These are phyloP conservation scores for Pandemis corylana DNA, from an alignment of 2,888 invertebrate genomes.

Conservation along the genomic window DNA sequence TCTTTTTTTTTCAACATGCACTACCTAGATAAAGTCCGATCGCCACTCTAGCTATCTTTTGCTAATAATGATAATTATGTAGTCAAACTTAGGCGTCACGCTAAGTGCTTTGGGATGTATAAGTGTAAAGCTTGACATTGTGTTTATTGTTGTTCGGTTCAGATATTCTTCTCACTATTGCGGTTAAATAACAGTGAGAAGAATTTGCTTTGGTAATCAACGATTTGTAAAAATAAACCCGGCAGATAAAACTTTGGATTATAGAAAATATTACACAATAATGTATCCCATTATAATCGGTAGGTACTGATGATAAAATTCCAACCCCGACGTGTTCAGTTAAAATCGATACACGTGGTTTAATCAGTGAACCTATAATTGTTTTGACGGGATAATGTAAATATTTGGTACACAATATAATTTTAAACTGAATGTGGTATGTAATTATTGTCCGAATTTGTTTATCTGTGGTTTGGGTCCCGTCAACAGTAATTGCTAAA, in stretches of 20 bases:
- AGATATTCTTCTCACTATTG: too few relatives aligned
- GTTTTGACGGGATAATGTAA: slow-evolving; percentile 12
- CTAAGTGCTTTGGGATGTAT: too few relatives aligned
- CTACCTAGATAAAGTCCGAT: too few relatives aligned
- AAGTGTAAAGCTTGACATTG: too few relatives aligned
- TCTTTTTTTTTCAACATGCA: too few relatives aligned
- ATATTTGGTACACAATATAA: slow-evolving; percentile 10
- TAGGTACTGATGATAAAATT: background rate
- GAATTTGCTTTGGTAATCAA: too few relatives aligned
- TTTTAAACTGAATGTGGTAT: background rate
- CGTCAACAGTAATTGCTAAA: slow-evolving; percentile 8
- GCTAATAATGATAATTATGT: too few relatives aligned
- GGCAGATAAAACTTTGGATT: background rate
- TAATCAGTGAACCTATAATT: background rate
- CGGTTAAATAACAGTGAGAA: too few relatives aligned
- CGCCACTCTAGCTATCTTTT: too few relatives aligned
- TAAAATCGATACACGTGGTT: slow-evolving; percentile 3
- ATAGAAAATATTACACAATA: background rate
- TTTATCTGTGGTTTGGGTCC: slow-evolving; percentile 21
- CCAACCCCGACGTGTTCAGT: background rate
- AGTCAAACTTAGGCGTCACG: too few relatives aligned
- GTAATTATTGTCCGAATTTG: slow-evolving; percentile 6
- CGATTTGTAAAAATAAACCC: too few relatives aligned
- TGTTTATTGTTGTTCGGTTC: too few relatives aligned
- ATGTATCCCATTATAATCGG: background rate